Evolutionary conservation across 1,140 invertebrate genomes (phyloP), one percentile per base, ranked within the genome.

Genomic region (Orchestia grillus): DNA sequence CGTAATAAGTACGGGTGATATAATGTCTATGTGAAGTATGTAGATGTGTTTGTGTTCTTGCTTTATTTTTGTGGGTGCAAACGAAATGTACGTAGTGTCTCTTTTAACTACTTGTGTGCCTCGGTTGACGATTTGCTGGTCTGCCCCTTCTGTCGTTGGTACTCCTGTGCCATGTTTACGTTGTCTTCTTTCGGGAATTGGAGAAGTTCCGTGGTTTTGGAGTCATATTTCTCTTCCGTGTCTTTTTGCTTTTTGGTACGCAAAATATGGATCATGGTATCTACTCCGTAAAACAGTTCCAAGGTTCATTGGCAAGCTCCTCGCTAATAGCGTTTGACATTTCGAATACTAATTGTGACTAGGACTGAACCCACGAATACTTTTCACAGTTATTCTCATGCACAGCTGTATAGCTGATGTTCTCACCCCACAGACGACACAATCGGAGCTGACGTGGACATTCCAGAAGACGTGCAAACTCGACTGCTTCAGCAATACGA

Each of bases 371-470:
- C 42, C 41, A 42, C 8, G 88, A 91, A 44, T 11, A 43, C 88
- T 91, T 4, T 91, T 43, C 8, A 36, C 87, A 88, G 4, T 88
- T 91, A 28, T 36, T 77, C 28, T 77, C 15, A 77, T 77, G 62
- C 62, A 77, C 62, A 77, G 62, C 62, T 77, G 62, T 77, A 36
- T 36, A 77, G 62, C 11, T 23, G 62, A 23, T 77, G 62, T 77
- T 77, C 96, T 96, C 57, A 42, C 95, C 8, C 94, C 42, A 87
- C 94, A 94, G 91, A 95, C 87, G 95, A 95, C 19, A 77, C 77
- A 53, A 95, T 96, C 96, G 43, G 87, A 47, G 44, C 95, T 45
- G 87, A 96, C n/a, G 87, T 92, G 28, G 87, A 92, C 90, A 92
- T 96, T 45, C 96, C 62, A 47, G 88, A 90, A 47, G 96, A 57